These are phyloP conservation scores for Dysmachus trigonus DNA, from an alignment of 2,888 invertebrate genomes.

Conservation along the genomic window DNA sequence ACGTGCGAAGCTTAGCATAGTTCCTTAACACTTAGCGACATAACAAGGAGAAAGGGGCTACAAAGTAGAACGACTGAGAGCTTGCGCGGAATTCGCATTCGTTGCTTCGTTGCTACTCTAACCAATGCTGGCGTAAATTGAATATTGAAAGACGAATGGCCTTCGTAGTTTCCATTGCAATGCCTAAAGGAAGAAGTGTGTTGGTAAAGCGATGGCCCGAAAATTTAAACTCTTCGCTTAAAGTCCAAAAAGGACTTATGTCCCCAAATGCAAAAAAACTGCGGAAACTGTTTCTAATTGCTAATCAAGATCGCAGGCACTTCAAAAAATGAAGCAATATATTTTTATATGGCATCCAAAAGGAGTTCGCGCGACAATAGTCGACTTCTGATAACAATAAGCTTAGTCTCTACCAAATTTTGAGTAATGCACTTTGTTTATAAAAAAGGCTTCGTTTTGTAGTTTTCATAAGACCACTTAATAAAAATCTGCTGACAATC, in stretches of 20 bases:
- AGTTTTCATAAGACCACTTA: neutral
- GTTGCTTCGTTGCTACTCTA: neutral
- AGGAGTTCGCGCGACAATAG: neutral
- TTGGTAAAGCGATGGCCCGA: neutral
- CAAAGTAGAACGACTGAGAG: neutral
- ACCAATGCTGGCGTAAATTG: neutral
- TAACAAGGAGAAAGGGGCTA: neutral
- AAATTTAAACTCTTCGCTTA: neutral
- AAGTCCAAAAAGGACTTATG: neutral
- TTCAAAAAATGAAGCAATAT: neutral
- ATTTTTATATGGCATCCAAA: neutral
- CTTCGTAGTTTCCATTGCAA: neutral
- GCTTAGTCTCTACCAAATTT: neutral
- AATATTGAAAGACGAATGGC: neutral
- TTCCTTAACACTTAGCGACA: neutral
- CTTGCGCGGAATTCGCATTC: neutral
- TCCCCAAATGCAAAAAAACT: neutral
- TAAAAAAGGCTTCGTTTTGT: neutral
- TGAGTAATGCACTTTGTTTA: slow-evolving; percentile 12
- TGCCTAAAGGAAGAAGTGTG: neutral
- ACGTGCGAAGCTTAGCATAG: neutral
- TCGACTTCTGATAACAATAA: neutral
- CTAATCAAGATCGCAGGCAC: neutral
- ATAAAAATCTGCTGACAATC: neutral
- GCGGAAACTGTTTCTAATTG: neutral